Percentiles rank a stretch among this genome's conserved stretches.
Evolutionary conservation across 2,113 vertebrate species (phyloP).

Genomic region (Clarias batrachus): DNA sequence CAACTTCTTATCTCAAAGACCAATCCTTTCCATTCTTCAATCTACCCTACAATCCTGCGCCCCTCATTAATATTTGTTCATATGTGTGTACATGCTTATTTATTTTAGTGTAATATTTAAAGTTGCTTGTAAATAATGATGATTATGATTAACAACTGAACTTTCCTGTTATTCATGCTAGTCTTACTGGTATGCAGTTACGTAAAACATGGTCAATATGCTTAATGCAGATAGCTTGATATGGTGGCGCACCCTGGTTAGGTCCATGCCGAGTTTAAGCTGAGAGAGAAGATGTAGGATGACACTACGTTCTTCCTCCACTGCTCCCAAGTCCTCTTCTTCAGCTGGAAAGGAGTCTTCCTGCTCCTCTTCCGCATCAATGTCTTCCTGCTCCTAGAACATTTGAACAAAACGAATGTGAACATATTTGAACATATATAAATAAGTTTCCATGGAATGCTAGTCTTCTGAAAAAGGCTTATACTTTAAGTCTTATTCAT

Average conservation of each 20-base stretch:
- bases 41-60: neutral
- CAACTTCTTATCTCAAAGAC: neutral
- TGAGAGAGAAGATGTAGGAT: conserved; percentile 97
- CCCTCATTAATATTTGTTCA: neutral
- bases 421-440: neutral
- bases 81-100: neutral
- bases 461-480: neutral
- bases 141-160: neutral
- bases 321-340: conserved; percentile 89
- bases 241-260: conserved; percentile 82
- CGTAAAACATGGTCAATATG: neutral
- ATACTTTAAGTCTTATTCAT: neutral
- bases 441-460: neutral
- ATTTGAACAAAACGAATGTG: neutral
- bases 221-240: conserved; percentile 33
- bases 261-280: conserved; percentile 98
- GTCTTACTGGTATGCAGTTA: neutral
- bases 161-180: neutral
- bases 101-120: too few species aligned
- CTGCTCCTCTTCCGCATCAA: conserved; percentile 85
- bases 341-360: conserved; percentile 82
- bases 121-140: neutral
- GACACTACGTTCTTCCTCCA: conserved; percentile 95
- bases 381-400: conserved; percentile 88
- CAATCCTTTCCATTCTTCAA: neutral